Evolutionary conservation across 2,113 vertebrate species (phyloP).

Genomic region (Pteropus alecto): DNA sequence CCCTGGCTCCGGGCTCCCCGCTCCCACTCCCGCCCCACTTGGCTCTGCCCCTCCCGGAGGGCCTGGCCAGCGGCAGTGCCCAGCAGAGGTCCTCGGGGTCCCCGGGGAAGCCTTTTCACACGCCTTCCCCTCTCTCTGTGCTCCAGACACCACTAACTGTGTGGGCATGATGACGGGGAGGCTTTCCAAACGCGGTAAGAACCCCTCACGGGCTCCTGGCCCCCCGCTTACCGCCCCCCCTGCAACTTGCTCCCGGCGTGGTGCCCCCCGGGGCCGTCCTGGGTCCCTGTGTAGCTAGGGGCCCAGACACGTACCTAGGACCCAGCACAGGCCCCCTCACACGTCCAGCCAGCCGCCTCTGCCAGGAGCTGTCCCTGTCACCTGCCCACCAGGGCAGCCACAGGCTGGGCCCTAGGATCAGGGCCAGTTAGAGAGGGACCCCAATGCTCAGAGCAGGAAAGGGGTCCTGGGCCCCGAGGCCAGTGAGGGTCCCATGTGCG

Average conservation of each 20-base stretch:
- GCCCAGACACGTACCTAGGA: neutral
- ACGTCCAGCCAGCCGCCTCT: neutral
- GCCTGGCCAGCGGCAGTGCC: neutral
- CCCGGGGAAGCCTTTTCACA: conserved; percentile 72
- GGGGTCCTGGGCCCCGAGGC: neutral
- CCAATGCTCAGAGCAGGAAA: neutral
- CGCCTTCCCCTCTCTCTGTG: conserved; percentile 84
- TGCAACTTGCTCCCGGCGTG: neutral
- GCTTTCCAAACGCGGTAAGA: conserved; percentile 97
- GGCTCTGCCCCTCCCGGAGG: neutral
- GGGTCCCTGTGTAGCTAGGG: neutral
- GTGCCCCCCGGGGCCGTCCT: neutral
- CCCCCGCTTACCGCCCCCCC: conserved; percentile 71
- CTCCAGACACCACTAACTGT: conserved; percentile 92
- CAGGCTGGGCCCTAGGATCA: neutral
- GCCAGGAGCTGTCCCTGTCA: neutral
- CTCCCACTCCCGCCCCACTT: accelerated
- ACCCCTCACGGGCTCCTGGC: conserved; percentile 77
- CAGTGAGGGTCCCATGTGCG: neutral
- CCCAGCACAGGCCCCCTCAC: neutral
- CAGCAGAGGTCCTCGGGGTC: neutral
- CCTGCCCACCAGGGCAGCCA: neutral
- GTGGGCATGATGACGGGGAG: conserved; percentile 92
- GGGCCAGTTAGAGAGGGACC: neutral
- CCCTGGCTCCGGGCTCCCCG: neutral